Conservation (phyloP, 2,888 invertebrate genomes). For the Meteorus colon region DNA sequence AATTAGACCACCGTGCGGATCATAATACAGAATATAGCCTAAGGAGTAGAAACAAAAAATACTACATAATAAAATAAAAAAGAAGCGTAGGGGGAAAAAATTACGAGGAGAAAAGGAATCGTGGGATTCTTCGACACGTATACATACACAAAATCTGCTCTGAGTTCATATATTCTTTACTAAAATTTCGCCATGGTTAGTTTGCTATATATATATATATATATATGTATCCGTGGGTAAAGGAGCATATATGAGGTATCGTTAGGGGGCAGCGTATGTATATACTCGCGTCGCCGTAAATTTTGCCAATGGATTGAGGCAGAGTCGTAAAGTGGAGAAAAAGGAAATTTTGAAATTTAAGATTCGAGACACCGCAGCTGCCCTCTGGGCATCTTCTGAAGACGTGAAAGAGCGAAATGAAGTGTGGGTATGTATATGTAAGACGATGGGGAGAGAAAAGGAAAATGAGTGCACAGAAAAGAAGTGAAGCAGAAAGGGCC, state of each 20-base stretch:
- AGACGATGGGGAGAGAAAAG: conserved; percentile 32
- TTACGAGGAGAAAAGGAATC: conserved; percentile 22
- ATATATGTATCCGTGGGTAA: conserved; percentile 13
- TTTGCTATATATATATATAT: conserved; percentile 25
- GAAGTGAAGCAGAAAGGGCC: conserved; percentile 29
- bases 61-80: conserved; percentile 8
- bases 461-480: conserved; percentile 24
- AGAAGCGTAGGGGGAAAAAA: conserved; percentile 4
- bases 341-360: conserved; percentile 60
- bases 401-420: conserved; percentile 42
- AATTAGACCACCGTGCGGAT: conserved; percentile 45
- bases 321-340: conserved; percentile 57
- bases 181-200: conserved; percentile 27
- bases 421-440: not conserved
- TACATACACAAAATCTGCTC: conserved; percentile 9
- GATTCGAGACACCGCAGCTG: conserved; percentile 56
- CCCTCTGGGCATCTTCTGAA: conserved; percentile 49
- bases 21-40: conserved; percentile 17
- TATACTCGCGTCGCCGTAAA: conserved; percentile 59
- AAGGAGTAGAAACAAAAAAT: conserved; percentile 7
- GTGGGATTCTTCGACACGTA: conserved; percentile 40
- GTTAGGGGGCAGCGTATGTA: conserved; percentile 55
- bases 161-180: not conserved
- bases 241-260: conserved; percentile 29
- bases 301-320: conserved; percentile 61